A percentile compares a stretch with the other conserved stretches of the same genome.
Conservation (phyloP, 2,888 invertebrate species). For the Colostygia pectinataria region DNA sequence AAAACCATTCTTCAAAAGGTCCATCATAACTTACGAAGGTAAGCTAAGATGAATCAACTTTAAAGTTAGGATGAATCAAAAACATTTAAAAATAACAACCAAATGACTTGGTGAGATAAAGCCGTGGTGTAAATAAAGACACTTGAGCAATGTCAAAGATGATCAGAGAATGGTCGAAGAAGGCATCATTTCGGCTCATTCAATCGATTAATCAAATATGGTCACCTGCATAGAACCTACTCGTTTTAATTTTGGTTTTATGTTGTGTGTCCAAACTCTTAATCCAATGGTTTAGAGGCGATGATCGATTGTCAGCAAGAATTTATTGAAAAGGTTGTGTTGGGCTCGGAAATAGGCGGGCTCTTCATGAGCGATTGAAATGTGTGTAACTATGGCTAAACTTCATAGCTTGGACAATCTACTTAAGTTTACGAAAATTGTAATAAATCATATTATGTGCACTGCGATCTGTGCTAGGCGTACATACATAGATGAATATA, state of each 20-base stretch:
- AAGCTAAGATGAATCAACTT: no score
- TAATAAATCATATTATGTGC: no score
- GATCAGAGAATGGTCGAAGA: slow-evolving; percentile 25
- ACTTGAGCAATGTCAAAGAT: slow-evolving; percentile 14
- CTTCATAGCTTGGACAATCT: no score
- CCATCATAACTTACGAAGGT: no score
- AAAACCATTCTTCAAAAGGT: no score
- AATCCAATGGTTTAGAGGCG: slow-evolving; percentile 52
- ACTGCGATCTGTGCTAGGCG: no score
- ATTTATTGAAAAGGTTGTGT: slow-evolving; percentile 33
- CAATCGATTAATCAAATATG: slow-evolving; percentile 58
- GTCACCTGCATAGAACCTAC: slow-evolving; percentile 47
- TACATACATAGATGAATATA: no score
- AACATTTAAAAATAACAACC: no score
- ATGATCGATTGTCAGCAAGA: slow-evolving; percentile 55
- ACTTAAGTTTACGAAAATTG: no score
- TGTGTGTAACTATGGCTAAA: no score
- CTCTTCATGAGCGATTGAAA: no score
- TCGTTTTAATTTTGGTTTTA: slow-evolving; percentile 40
- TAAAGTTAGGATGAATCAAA: no score
- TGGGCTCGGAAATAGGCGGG: slow-evolving; percentile 31
- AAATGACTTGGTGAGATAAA: neutral
- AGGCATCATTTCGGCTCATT: slow-evolving; percentile 42
- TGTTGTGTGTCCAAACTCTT: slow-evolving; percentile 55
- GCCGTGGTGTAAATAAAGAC: slow-evolving; percentile 6